Percentiles rank a stretch among this genome's conserved stretches.
These are phyloP conservation scores for Protosalanx chinensis DNA, from an alignment of 2,797 vertebrate genomes.

Conservation along the genomic window DNA sequence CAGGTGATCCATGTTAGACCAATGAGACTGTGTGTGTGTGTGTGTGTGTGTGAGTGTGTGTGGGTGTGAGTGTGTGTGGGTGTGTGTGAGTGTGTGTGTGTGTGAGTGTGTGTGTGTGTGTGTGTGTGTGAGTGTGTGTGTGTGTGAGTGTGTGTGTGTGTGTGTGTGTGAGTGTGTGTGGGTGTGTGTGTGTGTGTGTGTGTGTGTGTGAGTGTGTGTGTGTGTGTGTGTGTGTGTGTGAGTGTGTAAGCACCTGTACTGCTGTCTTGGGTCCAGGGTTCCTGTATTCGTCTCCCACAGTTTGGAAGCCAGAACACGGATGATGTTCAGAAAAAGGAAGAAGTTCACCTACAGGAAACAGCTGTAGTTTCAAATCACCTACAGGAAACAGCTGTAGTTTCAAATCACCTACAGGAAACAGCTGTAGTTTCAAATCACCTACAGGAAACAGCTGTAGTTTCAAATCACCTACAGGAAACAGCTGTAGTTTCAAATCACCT, in stretches of 20 bases:
- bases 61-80: not conserved
- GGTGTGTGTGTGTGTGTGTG: not conserved
- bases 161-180: not conserved
- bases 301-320: conserved; percentile 81
- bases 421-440: not conserved
- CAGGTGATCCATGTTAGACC: not conserved
- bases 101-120: not conserved
- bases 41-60: not conserved
- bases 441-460: too few relatives aligned
- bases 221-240: not conserved
- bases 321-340: conserved; percentile 82
- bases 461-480: too few relatives aligned
- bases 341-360: conserved; percentile 75
- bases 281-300: conserved; percentile 84
- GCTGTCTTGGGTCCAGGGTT: conserved; percentile 79
- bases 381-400: not conserved
- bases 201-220: not conserved
- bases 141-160: too few relatives aligned
- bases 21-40: not conserved
- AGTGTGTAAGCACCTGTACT: conserved; percentile 69
- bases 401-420: too few relatives aligned
- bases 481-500: too few relatives aligned
- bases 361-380: not conserved
- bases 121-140: too few relatives aligned
- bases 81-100: not conserved